Evolutionary conservation across 1,140 invertebrate species (phyloP).

Genomic region (Lepidurus arcticus): DNA sequence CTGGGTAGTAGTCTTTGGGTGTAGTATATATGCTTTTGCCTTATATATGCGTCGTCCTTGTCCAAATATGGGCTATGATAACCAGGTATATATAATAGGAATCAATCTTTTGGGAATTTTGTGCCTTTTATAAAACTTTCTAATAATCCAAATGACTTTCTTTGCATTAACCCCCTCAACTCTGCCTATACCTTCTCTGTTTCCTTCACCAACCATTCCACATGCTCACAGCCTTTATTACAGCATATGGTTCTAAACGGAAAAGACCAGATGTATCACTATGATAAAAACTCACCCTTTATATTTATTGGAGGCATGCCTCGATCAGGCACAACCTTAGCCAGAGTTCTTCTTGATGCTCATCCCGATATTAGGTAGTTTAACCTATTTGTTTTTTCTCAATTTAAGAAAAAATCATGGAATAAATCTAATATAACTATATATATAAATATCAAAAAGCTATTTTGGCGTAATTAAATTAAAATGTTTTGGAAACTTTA

Average conservation of each 20-base stretch:
- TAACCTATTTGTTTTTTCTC: too few species aligned
- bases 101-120: too few species aligned
- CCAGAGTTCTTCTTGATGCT: conserved; percentile 96
- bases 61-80: not conserved
- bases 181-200: not conserved
- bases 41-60: not conserved
- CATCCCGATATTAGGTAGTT: conserved; percentile 86
- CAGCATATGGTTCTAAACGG: conserved; percentile 32
- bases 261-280: conserved; percentile 44
- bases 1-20: not conserved
- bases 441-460: not conserved
- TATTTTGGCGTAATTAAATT: not conserved
- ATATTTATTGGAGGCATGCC: conserved; percentile 97
- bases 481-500: conserved; percentile 43
- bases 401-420: too few species aligned
- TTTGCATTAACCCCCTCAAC: not conserved
- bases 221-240: conserved; percentile 32
- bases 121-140: too few species aligned
- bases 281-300: conserved; percentile 80
- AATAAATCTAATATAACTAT: too few species aligned
- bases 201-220: conserved; percentile 35
- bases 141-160: too few species aligned
- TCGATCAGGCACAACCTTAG: conserved; percentile 91
- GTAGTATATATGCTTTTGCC: not conserved
- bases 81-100: not conserved